A percentile compares a stretch with the other conserved stretches of the same genome.
Evolutionary conservation across 2,888 invertebrate species (phyloP).

Genomic region (Strigamia crassipes): DNA sequence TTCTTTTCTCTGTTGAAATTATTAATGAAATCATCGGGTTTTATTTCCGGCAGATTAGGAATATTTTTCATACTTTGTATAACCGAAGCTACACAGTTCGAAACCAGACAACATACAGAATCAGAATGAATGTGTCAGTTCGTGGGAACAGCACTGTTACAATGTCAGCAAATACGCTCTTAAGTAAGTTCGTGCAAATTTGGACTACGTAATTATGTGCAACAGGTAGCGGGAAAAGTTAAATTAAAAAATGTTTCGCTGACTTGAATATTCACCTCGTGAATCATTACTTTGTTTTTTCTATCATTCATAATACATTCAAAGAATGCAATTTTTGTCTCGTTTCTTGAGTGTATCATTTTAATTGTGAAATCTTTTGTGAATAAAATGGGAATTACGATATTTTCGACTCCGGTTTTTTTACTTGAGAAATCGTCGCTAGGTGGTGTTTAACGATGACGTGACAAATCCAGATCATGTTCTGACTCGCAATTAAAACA

Average conservation of each 20-base stretch:
- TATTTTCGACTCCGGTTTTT: background rate
- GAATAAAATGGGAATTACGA: conserved; percentile 33
- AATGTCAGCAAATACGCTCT: background rate
- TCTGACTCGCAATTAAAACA: background rate
- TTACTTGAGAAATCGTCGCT: background rate
- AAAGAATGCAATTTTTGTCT: conserved; percentile 31
- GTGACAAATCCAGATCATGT: background rate
- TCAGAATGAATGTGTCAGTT: background rate
- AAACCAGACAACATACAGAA: background rate
- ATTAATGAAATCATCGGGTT: background rate
- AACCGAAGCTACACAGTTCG: background rate
- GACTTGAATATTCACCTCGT: background rate
- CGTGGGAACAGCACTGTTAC: background rate
- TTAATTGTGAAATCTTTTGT: conserved; percentile 33
- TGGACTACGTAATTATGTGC: background rate
- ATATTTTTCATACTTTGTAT: background rate
- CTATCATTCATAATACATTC: conserved; percentile 24
- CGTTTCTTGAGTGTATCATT: conserved; percentile 29
- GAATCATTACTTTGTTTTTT: conserved; percentile 13
- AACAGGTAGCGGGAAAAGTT: background rate
- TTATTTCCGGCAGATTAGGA: background rate
- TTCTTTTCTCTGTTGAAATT: background rate
- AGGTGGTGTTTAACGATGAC: background rate
- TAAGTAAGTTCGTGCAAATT: background rate
- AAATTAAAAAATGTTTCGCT: background rate